phyloP scores from a whole-genome alignment of 2,797 vertebrate species.

The Cynodonichthys magdalenae region DNA sequence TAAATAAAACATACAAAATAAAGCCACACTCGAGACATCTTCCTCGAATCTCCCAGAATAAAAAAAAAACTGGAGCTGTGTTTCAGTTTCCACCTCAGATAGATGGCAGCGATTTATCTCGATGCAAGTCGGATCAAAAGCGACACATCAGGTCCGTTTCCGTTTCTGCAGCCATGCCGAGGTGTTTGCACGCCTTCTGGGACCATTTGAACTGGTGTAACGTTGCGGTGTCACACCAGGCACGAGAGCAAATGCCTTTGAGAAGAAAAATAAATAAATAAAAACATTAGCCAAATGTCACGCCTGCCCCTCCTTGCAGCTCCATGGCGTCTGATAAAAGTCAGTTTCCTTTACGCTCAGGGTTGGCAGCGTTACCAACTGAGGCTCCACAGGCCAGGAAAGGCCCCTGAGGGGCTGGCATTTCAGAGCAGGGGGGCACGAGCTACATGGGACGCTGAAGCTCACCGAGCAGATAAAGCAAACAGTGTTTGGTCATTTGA shows the following conservation, averaged over 20 bases:
- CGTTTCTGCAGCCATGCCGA: slow-evolving; percentile 5
- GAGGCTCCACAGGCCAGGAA: slow-evolving; percentile 73
- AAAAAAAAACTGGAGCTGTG: background rate
- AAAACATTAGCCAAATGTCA: slow-evolving; percentile 72
- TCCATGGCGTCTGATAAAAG: slow-evolving; percentile 64
- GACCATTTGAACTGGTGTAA: slow-evolving; percentile 19
- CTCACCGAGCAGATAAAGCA: slow-evolving; percentile 35
- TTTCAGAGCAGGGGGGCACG: slow-evolving; percentile 60
- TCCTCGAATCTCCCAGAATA: too few relatives aligned
- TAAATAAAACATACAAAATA: too few relatives aligned
- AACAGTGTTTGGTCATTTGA: slow-evolving; percentile 24
- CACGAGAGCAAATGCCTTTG: slow-evolving; percentile 27
- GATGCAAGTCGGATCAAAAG: background rate
- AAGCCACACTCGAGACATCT: too few relatives aligned
- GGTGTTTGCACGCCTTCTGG: background rate
- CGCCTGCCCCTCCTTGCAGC: slow-evolving; percentile 49
- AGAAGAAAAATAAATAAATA: slow-evolving; percentile 35
- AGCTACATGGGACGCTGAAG: slow-evolving; percentile 46
- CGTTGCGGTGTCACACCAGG: slow-evolving; percentile 34
- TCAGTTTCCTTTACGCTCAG: slow-evolving; percentile 69
- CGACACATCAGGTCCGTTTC: background rate
- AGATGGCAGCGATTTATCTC: background rate
- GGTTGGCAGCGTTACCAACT: slow-evolving; percentile 65
- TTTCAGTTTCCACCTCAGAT: background rate
- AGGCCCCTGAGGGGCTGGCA: slow-evolving; percentile 71